Conservation (phyloP, 2,113 vertebrate genomes). For the Spea bombifrons region DNA sequence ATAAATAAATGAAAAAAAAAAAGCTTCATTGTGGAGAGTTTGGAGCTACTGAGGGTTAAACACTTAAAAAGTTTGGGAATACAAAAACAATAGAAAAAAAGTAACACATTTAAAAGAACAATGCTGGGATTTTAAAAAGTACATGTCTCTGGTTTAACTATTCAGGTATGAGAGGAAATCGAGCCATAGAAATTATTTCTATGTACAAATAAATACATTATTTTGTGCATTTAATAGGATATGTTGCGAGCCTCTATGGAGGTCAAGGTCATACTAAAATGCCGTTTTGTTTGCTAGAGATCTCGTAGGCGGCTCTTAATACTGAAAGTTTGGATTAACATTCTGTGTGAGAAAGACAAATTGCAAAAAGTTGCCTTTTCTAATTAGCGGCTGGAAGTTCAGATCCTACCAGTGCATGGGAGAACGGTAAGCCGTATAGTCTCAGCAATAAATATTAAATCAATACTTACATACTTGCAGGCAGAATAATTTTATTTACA, state of each 20-base stretch:
- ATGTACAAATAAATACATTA: too few relatives aligned
- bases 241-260: neutral
- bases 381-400: conserved; percentile 37
- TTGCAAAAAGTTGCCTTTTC: conserved; percentile 35
- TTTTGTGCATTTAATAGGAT: neutral
- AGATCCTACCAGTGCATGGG: neutral
- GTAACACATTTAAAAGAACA: too few relatives aligned
- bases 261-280: neutral
- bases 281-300: neutral
- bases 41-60: too few relatives aligned
- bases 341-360: conserved; percentile 11
- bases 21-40: too few relatives aligned
- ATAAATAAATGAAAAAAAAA: too few relatives aligned
- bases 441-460: conserved; percentile 44
- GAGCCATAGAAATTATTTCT: too few relatives aligned
- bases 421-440: conserved; percentile 8
- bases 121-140: too few relatives aligned
- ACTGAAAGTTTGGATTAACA: conserved; percentile 18
- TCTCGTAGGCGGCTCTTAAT: neutral
- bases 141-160: too few relatives aligned
- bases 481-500: conserved; percentile 34
- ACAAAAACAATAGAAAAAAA: too few relatives aligned
- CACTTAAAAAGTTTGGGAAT: too few relatives aligned
- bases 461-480: conserved; percentile 37
- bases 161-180: too few relatives aligned